Conservation (phyloP, 1,140 invertebrate genomes). For the Leucophenga varia region DNA sequence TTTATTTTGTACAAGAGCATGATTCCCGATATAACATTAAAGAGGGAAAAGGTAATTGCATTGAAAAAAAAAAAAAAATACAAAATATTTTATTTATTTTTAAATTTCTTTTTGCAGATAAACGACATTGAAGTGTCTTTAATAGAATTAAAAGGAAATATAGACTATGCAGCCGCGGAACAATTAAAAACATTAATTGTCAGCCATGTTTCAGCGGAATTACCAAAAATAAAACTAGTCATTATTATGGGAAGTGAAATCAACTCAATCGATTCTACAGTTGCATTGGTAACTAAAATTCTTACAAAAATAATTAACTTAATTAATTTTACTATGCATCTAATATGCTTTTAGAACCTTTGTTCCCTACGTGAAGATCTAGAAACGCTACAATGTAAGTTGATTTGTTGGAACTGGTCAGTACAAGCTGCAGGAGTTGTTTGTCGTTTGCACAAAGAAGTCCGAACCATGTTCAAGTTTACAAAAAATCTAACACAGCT, state of each 20-base stretch:
- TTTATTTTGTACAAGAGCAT: slow-evolving; percentile 80
- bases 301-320: neutral
- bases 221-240: slow-evolving; percentile 43
- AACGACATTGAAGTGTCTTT: slow-evolving; percentile 25
- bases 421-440: slow-evolving; percentile 42
- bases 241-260: slow-evolving; percentile 66
- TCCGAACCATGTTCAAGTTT: slow-evolving; percentile 40
- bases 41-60: slow-evolving; percentile 60
- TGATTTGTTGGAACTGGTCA: slow-evolving; percentile 55
- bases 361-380: slow-evolving; percentile 42
- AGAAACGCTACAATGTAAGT: slow-evolving; percentile 30
- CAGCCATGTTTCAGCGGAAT: slow-evolving; percentile 24
- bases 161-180: slow-evolving; percentile 46
- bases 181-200: slow-evolving; percentile 41
- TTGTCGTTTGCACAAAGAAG: slow-evolving; percentile 37
- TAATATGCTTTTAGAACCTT: slow-evolving; percentile 30
- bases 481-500: slow-evolving; percentile 31
- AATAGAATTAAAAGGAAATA: slow-evolving; percentile 35
- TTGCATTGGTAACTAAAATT: slow-evolving; percentile 60
- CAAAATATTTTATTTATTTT: neutral
- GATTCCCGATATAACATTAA: slow-evolving; percentile 67
- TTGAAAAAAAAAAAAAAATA: neutral
- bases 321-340: neutral
- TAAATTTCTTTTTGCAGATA: slow-evolving; percentile 13
- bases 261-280: slow-evolving; percentile 64